Base-by-base conservation (phyloP, 2,888 invertebrate species). In the Synanthedon tipuliformis region DNA sequence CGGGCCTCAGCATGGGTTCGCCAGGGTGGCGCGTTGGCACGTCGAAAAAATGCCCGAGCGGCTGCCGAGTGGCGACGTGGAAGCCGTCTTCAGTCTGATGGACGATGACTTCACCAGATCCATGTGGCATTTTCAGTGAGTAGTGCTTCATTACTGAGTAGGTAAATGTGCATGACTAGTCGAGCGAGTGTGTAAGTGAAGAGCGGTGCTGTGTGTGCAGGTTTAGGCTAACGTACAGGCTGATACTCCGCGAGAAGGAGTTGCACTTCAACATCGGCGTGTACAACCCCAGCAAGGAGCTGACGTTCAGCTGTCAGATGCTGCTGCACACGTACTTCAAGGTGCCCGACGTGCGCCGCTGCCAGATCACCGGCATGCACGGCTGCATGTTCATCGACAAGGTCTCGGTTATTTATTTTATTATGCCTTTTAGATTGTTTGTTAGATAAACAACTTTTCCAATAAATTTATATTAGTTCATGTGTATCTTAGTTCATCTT, bases 1-100 rank as follows among this genome's bases (percentile, higher is more conserved):
- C 84, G 97, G 98, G 4, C 97, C 98, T 4, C 96, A 97, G 73
- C 98, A 98, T 87, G 98, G 98, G 54, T 98, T 98, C 89, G 97
- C 97, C 53, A 90, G 97, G 71, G 94, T 97, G 73, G 92, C 94
- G 55, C 92, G 95, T 70, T 98, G 98, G 98, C 93, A 93, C 66
- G 89, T 96, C 63, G 96, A 96, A 82, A 93, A 95, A 75, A 91
- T 93, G 65, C 97, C 97, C 5, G 95, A 95, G 80, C 89, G 95
- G 62, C 87, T 96, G 66, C 94, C 94, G 57, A 95, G 94, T 75
- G 96, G 96, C 51, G 96, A 97, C 87, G 94, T 97, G 59, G 95
- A 95, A 82, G 96, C 96, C 3, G 92, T 96, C 68, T 95, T 98
- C 88, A 94, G 94, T 51, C 90, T 98, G 65, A 94, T 94, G 92